Evolutionary conservation across 2,888 invertebrate species (phyloP).

Genomic region (Prionchulus punctatus): DNA sequence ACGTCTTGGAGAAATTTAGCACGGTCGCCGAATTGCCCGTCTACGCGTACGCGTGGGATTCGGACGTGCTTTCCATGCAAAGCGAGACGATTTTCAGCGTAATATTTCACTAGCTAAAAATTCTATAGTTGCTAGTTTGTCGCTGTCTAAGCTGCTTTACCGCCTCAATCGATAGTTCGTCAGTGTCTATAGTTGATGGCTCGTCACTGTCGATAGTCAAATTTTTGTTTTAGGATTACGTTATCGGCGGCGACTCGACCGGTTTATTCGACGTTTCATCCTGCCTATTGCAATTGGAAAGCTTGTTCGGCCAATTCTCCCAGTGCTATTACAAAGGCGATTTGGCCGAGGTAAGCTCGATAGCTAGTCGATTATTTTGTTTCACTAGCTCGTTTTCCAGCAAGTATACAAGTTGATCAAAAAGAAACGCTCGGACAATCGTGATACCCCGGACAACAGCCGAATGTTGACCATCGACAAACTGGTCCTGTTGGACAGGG

Average conservation of each 20-base stretch:
- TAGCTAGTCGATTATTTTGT: too few species aligned
- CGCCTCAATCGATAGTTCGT: too few species aligned
- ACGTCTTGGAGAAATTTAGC: not conserved
- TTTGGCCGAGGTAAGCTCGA: not conserved
- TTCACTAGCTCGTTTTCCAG: too few species aligned
- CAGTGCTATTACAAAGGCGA: slow-evolving; percentile 7
- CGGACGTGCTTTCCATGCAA: slow-evolving; percentile 10
- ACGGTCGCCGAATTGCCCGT: slow-evolving; percentile 9
- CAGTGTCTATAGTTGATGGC: too few species aligned
- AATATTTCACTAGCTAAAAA: too few species aligned
- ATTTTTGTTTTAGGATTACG: not conserved
- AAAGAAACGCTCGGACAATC: too few species aligned
- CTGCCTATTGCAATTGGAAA: slow-evolving; percentile 4
- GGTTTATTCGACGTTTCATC: not conserved
- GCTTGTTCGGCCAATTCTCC: slow-evolving; percentile 2
- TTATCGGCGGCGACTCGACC: not conserved
- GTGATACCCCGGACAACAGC: too few species aligned
- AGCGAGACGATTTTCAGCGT: not conserved
- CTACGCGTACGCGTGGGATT: slow-evolving; percentile 2
- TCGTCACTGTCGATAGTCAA: not conserved
- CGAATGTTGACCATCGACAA: slow-evolving; percentile 49
- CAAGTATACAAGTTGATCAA: too few species aligned
- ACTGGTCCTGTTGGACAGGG: slow-evolving; percentile 70
- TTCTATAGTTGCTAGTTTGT: too few species aligned
- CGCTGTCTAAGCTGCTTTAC: too few species aligned